Evolutionary conservation across 2,888 invertebrate genomes (phyloP).

Genomic region (Hydriomena furcata): DNA sequence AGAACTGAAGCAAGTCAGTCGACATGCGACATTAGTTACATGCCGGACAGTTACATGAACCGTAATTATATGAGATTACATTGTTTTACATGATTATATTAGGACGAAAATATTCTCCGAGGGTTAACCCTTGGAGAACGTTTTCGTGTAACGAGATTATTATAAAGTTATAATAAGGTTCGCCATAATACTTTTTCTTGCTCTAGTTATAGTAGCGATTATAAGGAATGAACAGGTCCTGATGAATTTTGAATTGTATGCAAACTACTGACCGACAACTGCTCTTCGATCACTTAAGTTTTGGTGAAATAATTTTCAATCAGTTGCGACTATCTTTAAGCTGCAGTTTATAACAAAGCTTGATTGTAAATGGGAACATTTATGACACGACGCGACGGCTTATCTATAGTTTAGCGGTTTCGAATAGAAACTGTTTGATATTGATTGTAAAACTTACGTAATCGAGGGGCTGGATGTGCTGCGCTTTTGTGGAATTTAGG

Average conservation of each 20-base stretch:
- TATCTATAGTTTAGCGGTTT: too few species aligned
- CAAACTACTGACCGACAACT: slow-evolving; percentile 1
- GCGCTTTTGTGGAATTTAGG: slow-evolving; percentile 30
- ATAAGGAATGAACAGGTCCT: neutral
- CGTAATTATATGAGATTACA: slow-evolving; percentile 31
- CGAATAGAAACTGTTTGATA: too few species aligned
- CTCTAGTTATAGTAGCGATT: neutral
- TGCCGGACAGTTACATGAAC: slow-evolving; percentile 28
- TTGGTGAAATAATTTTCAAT: slow-evolving; percentile 8
- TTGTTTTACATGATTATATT: slow-evolving; percentile 29
- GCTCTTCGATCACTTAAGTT: too few species aligned
- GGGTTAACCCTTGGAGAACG: slow-evolving; percentile 18
- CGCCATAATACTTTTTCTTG: neutral
- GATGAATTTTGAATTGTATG: neutral
- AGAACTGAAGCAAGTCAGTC: slow-evolving; percentile 15
- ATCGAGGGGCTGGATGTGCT: too few species aligned
- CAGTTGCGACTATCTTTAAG: too few species aligned
- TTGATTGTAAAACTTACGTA: too few species aligned
- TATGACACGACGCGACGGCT: too few species aligned
- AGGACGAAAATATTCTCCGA: too few species aligned
- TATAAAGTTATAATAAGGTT: slow-evolving; percentile 25
- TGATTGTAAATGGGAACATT: too few species aligned
- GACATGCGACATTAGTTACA: slow-evolving; percentile 28
- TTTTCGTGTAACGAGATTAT: slow-evolving; percentile 23
- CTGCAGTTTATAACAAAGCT: too few species aligned